Evolutionary conservation across 2,888 invertebrate genomes (phyloP), one percentile per base, ranked within the genome.

Genomic region (Tholera decimalis): DNA sequence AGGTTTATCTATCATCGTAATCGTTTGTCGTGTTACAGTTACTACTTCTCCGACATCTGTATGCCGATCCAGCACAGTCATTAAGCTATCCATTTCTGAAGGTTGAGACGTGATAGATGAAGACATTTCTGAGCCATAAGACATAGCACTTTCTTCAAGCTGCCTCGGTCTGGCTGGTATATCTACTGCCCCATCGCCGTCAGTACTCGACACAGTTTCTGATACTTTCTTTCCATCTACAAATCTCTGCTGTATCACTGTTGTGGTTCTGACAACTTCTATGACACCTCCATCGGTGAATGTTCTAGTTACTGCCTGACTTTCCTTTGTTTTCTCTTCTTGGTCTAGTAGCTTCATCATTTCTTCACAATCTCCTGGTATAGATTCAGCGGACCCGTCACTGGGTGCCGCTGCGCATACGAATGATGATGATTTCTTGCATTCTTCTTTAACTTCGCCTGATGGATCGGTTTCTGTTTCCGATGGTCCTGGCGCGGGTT

Each of bases 351-450:
- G 92, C 94, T 92, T 96, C 96, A 91, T 96, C 96, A 86, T 96
- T 93, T 90, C 96, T 92, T 87, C 97, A 92, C 89, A 97, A 88
- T 86, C 97, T 93, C 94, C 97, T 92, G 95, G 94, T 65, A 95
- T 94, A 0, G 95, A 95, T 82, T 95, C 95, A 1, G 93, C 95
- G 47, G 95, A 95, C 11, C 95, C 95, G 54, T 94, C 95, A 71
- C 94, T 95, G 3, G 94, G 92, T 35, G 94, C 92, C n/a, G 93
- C 91, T 47, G 94, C 94, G 54, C 96, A 96, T 49, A 94, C 88
- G 63, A 95, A 96, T 1, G 94, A 86, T 8, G 94, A 91, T 5
- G 89, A 74, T 77, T 95, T 96, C 46, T 87, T 87, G 70, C 95
- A 96, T 73, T 93, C 92, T 87, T 96, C 96, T 39, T 84, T 80